Evolutionary conservation across 2,888 invertebrate species (phyloP).

Genomic region (Acanthoscelides obtectus): DNA sequence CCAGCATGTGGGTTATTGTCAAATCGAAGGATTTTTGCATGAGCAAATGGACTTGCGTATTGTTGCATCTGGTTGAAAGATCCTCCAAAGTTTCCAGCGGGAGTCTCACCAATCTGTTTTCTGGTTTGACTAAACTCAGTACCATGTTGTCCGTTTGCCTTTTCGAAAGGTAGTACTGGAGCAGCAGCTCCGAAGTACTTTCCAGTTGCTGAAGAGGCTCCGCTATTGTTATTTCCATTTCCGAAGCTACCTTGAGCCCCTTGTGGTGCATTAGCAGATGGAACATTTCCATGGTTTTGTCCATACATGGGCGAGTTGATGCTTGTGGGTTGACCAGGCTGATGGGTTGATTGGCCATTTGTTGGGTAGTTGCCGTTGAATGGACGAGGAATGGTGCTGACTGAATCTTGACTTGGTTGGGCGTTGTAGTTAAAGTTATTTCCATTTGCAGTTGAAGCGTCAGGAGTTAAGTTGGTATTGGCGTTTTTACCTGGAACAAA

Average conservation of each 20-base stretch:
- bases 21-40: conserved; percentile 12
- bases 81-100: neutral
- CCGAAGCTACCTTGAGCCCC: neutral
- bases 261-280: neutral
- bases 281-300: too few species aligned
- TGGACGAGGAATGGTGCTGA: neutral
- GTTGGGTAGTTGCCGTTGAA: neutral
- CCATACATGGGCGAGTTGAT: too few species aligned
- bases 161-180: neutral
- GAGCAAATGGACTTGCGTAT: neutral
- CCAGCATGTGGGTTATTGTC: conserved; percentile 26
- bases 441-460: neutral
- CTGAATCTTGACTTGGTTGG: neutral
- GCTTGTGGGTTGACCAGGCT: neutral
- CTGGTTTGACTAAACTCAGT: too few species aligned
- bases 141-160: neutral
- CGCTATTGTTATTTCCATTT: neutral
- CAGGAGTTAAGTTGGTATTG: neutral
- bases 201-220: neutral
- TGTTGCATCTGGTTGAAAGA: neutral
- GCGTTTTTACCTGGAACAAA: neutral
- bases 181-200: neutral
- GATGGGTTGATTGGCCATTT: neutral
- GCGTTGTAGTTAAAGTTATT: neutral
- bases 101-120: neutral